phyloP scores from a whole-genome alignment of 1,140 invertebrate genomes.

The Sinonovacula constricta region DNA sequence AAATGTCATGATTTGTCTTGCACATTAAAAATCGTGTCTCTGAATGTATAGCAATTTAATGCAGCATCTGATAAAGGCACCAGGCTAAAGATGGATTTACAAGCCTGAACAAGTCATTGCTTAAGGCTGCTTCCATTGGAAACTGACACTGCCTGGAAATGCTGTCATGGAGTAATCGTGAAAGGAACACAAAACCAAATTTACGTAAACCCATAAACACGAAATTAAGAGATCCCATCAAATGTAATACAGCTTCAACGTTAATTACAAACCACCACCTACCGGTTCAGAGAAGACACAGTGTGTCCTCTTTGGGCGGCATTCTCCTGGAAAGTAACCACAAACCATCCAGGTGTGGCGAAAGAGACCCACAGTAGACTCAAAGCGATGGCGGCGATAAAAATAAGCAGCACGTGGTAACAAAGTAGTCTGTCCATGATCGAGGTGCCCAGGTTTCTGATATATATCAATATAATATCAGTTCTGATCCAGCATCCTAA shows the following conservation, averaged over 20 bases:
- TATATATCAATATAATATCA: too few species aligned
- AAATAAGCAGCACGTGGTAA: conserved; percentile 32
- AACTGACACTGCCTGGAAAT: background rate
- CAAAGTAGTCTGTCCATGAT: conserved; percentile 38
- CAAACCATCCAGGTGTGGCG: conserved; percentile 34
- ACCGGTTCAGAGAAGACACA: conserved; percentile 39
- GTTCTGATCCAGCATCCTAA: too few species aligned
- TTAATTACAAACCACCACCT: background rate
- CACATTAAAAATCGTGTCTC: too few species aligned
- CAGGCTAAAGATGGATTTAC: too few species aligned
- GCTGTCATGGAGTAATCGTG: background rate
- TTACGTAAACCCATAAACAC: background rate
- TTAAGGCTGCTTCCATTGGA: too few species aligned
- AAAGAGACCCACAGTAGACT: conserved; percentile 21
- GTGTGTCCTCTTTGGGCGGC: conserved; percentile 5
- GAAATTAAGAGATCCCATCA: background rate
- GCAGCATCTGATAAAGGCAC: too few species aligned
- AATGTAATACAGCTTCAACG: background rate
- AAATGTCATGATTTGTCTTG: too few species aligned
- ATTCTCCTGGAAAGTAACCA: conserved; percentile 35
- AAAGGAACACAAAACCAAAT: background rate
- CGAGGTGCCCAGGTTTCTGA: too few species aligned
- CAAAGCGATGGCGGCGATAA: conserved; percentile 24
- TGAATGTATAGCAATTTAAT: too few species aligned
- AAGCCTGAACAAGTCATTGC: too few species aligned